These are phyloP conservation scores for Palythoa caribaeorum DNA, from an alignment of 92 coral and sea anemone species.

Conservation along the genomic window DNA sequence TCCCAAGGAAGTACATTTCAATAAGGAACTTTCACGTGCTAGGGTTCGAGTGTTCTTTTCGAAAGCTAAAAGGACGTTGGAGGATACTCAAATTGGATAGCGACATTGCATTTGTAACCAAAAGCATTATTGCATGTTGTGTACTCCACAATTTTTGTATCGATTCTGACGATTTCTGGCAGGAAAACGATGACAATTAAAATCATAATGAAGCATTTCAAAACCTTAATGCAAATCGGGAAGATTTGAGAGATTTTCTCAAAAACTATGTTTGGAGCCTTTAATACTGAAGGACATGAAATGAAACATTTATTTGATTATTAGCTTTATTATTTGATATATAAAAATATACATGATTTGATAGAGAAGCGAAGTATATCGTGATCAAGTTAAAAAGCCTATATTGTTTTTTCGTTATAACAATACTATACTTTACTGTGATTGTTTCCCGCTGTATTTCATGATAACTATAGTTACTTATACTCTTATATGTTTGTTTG, in stretches of 20 bases:
- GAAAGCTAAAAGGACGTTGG: constrained; percentile 49
- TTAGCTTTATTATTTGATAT: not conserved
- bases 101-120: not conserved
- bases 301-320: not conserved
- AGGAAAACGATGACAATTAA: constrained; percentile 13
- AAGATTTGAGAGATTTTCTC: not conserved
- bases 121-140: constrained; percentile 11
- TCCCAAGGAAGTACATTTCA: constrained; percentile 6
- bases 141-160: constrained; percentile 48
- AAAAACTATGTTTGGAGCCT: not conserved
- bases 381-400: too few species aligned
- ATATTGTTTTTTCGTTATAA: too few species aligned
- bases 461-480: too few species aligned
- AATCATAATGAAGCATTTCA: constrained; percentile 8
- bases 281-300: not conserved
- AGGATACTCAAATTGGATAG: constrained; percentile 33
- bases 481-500: too few species aligned
- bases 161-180: not conserved
- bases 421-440: too few species aligned
- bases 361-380: not conserved
- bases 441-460: too few species aligned
- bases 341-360: not conserved
- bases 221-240: constrained; percentile 23
- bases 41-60: constrained; percentile 48
- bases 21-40: constrained; percentile 34